phyloP scores from a whole-genome alignment of 2,797 vertebrate genomes.

The Natrix natrix region DNA sequence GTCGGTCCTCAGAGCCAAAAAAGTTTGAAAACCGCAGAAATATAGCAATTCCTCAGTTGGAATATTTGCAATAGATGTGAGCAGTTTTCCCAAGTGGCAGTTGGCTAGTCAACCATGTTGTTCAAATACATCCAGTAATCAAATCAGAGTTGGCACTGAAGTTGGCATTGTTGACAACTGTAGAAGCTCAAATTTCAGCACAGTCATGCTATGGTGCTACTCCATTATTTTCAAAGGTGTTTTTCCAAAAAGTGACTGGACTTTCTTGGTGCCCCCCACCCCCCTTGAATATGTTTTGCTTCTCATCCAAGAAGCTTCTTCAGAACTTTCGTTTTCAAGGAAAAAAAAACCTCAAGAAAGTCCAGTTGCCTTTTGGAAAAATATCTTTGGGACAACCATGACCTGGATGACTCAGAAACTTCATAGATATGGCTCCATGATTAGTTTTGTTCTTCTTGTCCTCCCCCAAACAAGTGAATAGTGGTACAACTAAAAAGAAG shows the following conservation, averaged over 20 bases:
- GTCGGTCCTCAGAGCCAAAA: background rate
- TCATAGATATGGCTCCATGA: background rate
- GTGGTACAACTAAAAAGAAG: background rate
- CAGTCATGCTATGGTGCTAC: background rate
- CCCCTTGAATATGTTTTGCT: background rate
- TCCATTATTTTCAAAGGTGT: background rate
- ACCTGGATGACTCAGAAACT: background rate
- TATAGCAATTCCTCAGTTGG: background rate
- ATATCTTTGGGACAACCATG: background rate
- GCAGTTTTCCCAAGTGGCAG: background rate
- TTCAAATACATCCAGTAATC: background rate
- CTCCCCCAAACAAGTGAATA: background rate
- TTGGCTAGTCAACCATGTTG: background rate
- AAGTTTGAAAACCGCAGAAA: background rate
- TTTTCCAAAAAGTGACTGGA: background rate
- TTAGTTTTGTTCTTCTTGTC: background rate
- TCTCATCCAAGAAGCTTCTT: background rate
- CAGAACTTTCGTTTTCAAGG: background rate
- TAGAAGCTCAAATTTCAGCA: background rate
- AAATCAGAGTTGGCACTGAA: background rate
- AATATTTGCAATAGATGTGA: background rate
- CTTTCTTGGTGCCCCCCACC: background rate
- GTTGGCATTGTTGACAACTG: background rate
- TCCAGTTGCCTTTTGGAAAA: background rate
- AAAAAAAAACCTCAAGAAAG: background rate